Evolutionary conservation across 1,140 invertebrate genomes (phyloP).

Genomic region (Temnothorax curvispinosus): DNA sequence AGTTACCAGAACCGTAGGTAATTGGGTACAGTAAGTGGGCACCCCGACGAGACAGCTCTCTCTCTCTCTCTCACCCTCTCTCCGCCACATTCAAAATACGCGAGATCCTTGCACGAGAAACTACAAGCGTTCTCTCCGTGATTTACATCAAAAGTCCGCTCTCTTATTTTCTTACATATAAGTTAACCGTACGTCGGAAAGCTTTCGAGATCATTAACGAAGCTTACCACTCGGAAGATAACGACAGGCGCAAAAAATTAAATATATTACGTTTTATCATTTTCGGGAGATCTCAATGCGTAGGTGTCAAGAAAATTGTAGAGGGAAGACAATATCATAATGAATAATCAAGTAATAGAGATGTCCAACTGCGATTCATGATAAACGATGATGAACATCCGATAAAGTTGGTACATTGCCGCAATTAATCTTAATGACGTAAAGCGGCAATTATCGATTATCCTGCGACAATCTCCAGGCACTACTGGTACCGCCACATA

Average conservation of each 20-base stretch:
- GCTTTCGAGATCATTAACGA: background rate
- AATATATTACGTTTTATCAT: background rate
- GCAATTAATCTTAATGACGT: slow-evolving; percentile 40
- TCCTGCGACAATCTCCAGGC: slow-evolving; percentile 49
- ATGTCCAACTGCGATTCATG: slow-evolving; percentile 10
- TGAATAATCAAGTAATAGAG: background rate
- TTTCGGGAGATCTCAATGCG: background rate
- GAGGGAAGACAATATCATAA: background rate
- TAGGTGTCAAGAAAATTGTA: background rate
- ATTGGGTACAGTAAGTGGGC: slow-evolving; percentile 27
- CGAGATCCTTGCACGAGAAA: background rate
- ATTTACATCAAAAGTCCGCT: background rate
- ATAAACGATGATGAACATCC: slow-evolving; percentile 25
- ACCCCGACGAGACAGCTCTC: slow-evolving; percentile 15
- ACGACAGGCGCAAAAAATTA: background rate
- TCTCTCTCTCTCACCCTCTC: slow-evolving; percentile 2
- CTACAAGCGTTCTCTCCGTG: background rate
- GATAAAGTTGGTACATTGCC: slow-evolving; percentile 15
- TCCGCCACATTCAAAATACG: background rate
- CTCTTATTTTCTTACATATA: background rate
- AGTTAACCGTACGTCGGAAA: background rate
- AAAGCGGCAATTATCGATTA: slow-evolving; percentile 59
- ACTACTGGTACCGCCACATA: slow-evolving; percentile 21
- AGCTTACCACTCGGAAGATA: background rate
- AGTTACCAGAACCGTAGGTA: slow-evolving; percentile 51